Base-by-base conservation (phyloP, 2,797 vertebrate genomes). In the Lepidocolaptes lacrymiger region DNA sequence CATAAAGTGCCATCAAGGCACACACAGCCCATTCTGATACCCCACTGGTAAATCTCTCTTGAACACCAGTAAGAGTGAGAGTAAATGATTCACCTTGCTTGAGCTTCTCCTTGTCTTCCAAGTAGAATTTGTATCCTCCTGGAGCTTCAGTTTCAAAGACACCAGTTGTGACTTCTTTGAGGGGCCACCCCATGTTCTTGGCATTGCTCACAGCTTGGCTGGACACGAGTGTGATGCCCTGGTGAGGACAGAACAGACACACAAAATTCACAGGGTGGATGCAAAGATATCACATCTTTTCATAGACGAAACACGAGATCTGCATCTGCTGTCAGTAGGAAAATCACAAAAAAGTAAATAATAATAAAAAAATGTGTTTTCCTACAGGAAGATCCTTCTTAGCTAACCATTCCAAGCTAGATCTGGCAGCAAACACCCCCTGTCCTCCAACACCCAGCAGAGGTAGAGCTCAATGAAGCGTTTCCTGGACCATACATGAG, bases 211-310 rank as follows among this genome's bases (percentile, higher is more conserved):
- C 98, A 19, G 99, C 99, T 97, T 98, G 97, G 96, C 98, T 99
- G 10, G 99, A 99, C 95, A 98, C 98, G 14, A 99, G 93, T 0
- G 99, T 99, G 83, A 99, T 95, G 26, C 99, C 99, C 99, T 99
- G 14, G 8, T 4, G 74, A 52, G 37, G 63, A 49, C 7, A 81
- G 54, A 67, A 82, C 34, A 95, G 11, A 21, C 3, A 74, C 41
- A n/a, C 5, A n/a, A 4, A 68, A 51, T 7, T 63, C 36, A 23
- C 0, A 18, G 26, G 19, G 39, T 7, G 17, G 36, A 8, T 73
- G 37, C 14, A 61, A 46, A 90, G 7, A 21, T 7, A 14, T 23
- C 13, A 24, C 23, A 6, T 1, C 2, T 8, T 22, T 17, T 23
- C 27, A 51, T 11, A 52, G 34, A 32, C 22, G 15, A 81, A 74